Percentiles rank a stretch among this genome's conserved stretches.
Evolutionary conservation across 2,113 vertebrate species (phyloP).

Genomic region (Rafetus swinhoei): DNA sequence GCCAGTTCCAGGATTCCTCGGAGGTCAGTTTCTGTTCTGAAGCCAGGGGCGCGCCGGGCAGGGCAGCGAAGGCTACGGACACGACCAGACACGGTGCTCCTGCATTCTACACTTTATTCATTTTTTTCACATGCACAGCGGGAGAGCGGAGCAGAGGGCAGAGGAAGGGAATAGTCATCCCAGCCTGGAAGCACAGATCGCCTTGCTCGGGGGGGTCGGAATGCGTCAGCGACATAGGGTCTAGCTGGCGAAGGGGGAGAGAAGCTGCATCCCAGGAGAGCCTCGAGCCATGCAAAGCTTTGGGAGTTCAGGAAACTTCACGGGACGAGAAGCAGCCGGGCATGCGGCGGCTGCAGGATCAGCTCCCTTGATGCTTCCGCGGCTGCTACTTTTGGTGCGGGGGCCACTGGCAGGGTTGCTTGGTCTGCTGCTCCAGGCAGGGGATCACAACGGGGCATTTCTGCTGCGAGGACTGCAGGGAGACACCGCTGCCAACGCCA

Average conservation of each 20-base stretch:
- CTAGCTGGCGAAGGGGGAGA: background rate
- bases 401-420: conserved; percentile 4
- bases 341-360: background rate
- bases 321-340: fast-evolving
- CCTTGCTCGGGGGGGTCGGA: background rate
- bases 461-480: background rate
- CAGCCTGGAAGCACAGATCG: background rate
- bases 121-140: background rate
- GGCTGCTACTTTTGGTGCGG: background rate
- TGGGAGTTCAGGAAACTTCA: fast-evolving
- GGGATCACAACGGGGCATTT: background rate
- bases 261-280: background rate
- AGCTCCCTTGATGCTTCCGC: fast-evolving
- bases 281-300: fast-evolving
- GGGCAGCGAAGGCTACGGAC: background rate
- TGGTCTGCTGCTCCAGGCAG: conserved; percentile 15
- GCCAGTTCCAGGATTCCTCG: too few species aligned
- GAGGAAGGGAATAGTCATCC: background rate
- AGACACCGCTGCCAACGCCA: conserved; percentile 34
- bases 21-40: too few species aligned
- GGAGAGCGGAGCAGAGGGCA: background rate
- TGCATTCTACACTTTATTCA: conserved; percentile 29
- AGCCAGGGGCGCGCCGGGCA: background rate
- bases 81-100: too few species aligned
- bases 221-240: background rate